phyloP scores from a whole-genome alignment of 2,113 vertebrate species.

The Euleptes europaea region DNA sequence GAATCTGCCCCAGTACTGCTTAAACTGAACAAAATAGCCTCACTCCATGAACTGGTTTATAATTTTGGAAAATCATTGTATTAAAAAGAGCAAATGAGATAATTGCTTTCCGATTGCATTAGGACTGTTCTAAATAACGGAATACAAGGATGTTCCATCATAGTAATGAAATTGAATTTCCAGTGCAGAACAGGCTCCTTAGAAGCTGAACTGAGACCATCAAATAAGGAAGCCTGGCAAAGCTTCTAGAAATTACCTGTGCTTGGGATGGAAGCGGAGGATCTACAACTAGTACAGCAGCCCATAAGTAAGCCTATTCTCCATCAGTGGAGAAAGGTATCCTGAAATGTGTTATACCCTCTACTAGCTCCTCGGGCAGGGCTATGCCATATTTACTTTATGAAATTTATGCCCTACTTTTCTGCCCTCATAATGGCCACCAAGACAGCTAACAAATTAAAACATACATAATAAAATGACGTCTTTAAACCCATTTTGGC shows the following conservation, averaged over 20 bases:
- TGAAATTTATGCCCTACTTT: too few relatives aligned
- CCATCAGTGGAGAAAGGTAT: too few relatives aligned
- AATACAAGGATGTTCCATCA: neutral
- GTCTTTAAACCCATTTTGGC: too few relatives aligned
- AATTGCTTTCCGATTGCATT: neutral
- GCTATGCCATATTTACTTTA: too few relatives aligned
- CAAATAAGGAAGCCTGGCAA: neutral
- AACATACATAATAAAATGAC: too few relatives aligned
- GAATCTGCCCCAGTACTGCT: neutral
- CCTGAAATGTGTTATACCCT: neutral
- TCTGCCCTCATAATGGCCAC: too few relatives aligned
- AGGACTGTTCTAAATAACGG: neutral
- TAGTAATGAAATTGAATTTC: too few relatives aligned
- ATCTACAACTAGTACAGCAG: neutral
- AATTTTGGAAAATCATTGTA: neutral
- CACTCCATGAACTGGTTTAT: neutral
- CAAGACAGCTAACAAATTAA: too few relatives aligned
- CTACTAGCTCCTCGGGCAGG: neutral
- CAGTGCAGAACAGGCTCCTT: neutral
- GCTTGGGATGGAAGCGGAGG: neutral
- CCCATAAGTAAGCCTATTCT: neutral
- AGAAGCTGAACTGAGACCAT: neutral
- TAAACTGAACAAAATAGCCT: neutral
- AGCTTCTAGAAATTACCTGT: neutral
- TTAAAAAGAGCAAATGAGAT: neutral